Evolutionary conservation across 2,888 invertebrate species (phyloP), one percentile per base, ranked within the genome.

Genomic region (Tromatobia lineatoria): DNA sequence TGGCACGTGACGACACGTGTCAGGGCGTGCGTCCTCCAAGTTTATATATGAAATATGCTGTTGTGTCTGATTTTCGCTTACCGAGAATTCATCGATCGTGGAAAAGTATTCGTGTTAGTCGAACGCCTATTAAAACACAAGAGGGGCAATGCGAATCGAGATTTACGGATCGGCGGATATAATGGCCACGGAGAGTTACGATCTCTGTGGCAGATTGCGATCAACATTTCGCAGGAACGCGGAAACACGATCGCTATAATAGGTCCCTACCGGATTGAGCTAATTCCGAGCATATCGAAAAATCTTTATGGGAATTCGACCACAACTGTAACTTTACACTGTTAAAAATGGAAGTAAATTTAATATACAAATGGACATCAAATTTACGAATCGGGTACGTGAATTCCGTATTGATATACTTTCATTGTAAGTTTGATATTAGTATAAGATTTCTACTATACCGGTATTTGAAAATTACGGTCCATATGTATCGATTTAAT

Each of bases 1-100:
- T 87, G 92, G 86, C 93, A 93, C 93, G 93, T 91, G 93, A 89
- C 90, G 91, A 89, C 93, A 91, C 93, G 93, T 93, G 93, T 75
- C 87, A 79, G 59, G 79, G 85, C 85, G 87, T 80, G 76, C 85
- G 88, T 85, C 83, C 85, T 82, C 82, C 83, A 71, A 76, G 38
- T 61, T 13, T 38, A 45, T 23, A 61, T 47, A 59, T 45, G 4
- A 34, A 7, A 76, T 18, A 47, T 34, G 34, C 20, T 29, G 11
- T 10, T 61, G 61, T 15, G 15, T 71, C 15, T 38, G 61, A 70
- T 38, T 71, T 59, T 59, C 29, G 71, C 71, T 66, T 80, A 83
- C 80, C 71, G 76, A 67, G 80, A 80, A 80, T 80, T 76, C 71
- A 66, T 20, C 34, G 54, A 71, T 71, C 23, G 54, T 34, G 50